Conservation (phyloP, 2,888 invertebrate species). For the Melitaea athalia region DNA sequence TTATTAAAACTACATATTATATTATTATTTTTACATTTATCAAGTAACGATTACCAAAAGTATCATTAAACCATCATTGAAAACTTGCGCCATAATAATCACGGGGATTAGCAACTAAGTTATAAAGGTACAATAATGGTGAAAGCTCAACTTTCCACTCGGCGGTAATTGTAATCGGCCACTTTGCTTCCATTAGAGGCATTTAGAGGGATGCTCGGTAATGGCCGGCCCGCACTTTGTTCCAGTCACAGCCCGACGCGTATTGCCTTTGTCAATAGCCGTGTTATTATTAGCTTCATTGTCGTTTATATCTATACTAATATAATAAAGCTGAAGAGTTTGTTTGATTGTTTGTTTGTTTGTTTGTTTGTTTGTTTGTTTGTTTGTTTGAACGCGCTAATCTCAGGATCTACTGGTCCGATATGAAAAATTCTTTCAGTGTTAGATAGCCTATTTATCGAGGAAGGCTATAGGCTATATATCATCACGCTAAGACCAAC, state of each 20-base stretch:
- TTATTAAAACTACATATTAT: no score
- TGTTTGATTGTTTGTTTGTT: no score
- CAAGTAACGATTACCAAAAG: neutral
- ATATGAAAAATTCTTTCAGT: no score
- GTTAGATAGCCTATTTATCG: no score
- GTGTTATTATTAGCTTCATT: slow-evolving; percentile 28
- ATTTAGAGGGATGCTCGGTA: slow-evolving; percentile 50
- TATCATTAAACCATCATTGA: neutral
- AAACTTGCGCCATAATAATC: slow-evolving; percentile 24
- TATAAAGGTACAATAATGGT: slow-evolving; percentile 44
- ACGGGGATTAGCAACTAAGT: slow-evolving; percentile 29
- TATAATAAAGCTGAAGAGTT: no score
- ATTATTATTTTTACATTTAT: no score
- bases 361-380: no score
- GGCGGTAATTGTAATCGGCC: slow-evolving; percentile 68
- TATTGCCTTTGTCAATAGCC: slow-evolving; percentile 33
- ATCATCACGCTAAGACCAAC: no score
- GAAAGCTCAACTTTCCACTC: slow-evolving; percentile 64
- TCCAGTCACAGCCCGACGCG: slow-evolving; percentile 39
- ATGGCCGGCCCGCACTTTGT: slow-evolving; percentile 44
- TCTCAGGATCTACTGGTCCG: no score
- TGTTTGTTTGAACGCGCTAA: no score
- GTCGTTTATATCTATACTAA: no score
- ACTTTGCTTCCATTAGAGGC: slow-evolving; percentile 66
- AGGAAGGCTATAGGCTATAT: no score